Conservation (phyloP, 2,797 vertebrate species). For the Sebastes alutus region DNA sequence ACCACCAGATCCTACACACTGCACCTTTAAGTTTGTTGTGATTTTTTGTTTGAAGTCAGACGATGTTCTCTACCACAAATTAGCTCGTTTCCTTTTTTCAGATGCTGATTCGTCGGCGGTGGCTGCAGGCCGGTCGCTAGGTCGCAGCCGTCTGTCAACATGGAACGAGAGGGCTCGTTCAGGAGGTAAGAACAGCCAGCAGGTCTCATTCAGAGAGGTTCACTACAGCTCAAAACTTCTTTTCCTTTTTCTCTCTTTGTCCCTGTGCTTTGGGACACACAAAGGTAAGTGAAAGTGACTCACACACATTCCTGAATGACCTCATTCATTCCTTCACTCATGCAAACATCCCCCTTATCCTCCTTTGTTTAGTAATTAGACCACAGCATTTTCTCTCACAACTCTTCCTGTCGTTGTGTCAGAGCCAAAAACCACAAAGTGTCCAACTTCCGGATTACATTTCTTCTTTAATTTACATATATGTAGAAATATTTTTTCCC, state of each 20-base stretch:
- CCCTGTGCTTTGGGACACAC: background rate
- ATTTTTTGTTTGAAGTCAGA: background rate
- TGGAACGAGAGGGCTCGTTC: constrained; percentile 78
- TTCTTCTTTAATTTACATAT: background rate
- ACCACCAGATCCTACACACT: too few relatives aligned
- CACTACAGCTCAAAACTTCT: background rate
- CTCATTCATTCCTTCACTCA: constrained; percentile 63
- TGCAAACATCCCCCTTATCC: constrained; percentile 46
- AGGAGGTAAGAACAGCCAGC: constrained; percentile 59
- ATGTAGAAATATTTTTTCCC: background rate
- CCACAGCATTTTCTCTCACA: constrained; percentile 37
- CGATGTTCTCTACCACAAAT: background rate
- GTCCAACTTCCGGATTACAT: background rate
- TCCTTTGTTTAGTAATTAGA: constrained; percentile 69
- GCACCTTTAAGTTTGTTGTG: background rate
- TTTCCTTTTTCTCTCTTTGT: constrained; percentile 6
- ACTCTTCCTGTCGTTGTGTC: constrained; percentile 54
- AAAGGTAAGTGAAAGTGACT: constrained; percentile 42
- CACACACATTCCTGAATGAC: constrained; percentile 63
- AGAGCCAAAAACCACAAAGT: constrained; percentile 14
- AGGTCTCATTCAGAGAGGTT: constrained; percentile 11
- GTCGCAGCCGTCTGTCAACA: constrained; percentile 36
- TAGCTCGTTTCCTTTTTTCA: constrained; percentile 1
- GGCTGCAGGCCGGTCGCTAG: constrained; percentile 26
- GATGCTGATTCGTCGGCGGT: constrained; percentile 45